These are phyloP conservation scores for Harpagifer antarcticus DNA, from an alignment of 2,797 vertebrate species.

Conservation along the genomic window DNA sequence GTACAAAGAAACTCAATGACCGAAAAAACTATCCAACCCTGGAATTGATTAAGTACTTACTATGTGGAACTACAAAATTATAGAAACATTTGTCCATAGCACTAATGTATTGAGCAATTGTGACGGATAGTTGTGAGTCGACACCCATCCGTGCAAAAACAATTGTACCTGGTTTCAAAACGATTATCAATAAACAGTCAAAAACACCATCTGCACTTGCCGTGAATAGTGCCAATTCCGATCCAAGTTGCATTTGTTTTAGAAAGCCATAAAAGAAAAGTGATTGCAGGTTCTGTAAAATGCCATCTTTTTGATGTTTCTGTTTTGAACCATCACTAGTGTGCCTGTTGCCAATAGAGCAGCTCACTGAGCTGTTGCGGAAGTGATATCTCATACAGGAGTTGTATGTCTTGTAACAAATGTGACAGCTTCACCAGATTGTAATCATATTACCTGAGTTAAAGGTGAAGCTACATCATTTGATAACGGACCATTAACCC, in stretches of 20 bases:
- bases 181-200: constrained; percentile 48
- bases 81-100: constrained; percentile 3
- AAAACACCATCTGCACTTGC: constrained; percentile 66
- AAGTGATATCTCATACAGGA: constrained; percentile 38
- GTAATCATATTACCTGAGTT: constrained; percentile 35
- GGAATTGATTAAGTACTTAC: constrained; percentile 4
- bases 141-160: constrained; percentile 25
- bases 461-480: constrained; percentile 34
- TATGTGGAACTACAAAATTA: neutral
- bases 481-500: constrained; percentile 44
- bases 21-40: neutral
- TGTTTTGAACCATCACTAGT: constrained; percentile 50
- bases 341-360: constrained; percentile 35
- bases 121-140: constrained; percentile 18
- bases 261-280: constrained; percentile 62
- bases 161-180: constrained; percentile 49
- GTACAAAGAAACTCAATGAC: neutral
- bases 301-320: constrained; percentile 67
- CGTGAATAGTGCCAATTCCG: constrained; percentile 28
- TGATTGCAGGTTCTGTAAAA: constrained; percentile 65
- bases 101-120: constrained; percentile 27
- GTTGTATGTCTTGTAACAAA: constrained; percentile 52
- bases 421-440: constrained; percentile 28
- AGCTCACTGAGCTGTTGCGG: constrained; percentile 45
- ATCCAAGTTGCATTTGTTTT: constrained; percentile 47